A percentile compares a stretch with the other conserved stretches of the same genome.
Conservation (phyloP, 2,888 invertebrate genomes). For the Thymelicus sylvestris region DNA sequence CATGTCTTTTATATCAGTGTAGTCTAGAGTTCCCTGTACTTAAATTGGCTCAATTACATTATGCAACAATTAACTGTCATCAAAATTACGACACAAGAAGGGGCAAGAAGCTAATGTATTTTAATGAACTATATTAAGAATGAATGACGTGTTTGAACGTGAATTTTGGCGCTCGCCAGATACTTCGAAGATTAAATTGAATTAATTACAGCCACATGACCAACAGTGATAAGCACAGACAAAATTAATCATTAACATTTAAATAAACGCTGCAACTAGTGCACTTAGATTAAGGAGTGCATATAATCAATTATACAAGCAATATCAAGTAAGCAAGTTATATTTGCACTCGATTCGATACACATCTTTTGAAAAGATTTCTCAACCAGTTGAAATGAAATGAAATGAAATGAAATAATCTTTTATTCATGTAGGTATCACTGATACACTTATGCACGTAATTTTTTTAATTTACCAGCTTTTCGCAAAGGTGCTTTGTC, state of each 20-base stretch:
- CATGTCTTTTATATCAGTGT: not conserved
- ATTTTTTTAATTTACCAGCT: no score
- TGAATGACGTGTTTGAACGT: constrained; percentile 16
- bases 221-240: not conserved
- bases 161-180: constrained; percentile 5
- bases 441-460: no score
- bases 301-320: no score
- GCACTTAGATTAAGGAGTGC: no score
- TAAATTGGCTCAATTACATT: constrained; percentile 45
- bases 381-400: no score
- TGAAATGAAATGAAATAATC: no score
- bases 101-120: constrained; percentile 19
- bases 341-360: no score
- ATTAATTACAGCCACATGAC: not conserved
- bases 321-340: no score
- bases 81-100: constrained; percentile 23
- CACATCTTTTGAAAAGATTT: no score
- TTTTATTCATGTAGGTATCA: no score
- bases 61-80: constrained; percentile 28
- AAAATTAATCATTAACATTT: not conserved
- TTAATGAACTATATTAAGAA: constrained; percentile 30
- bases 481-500: no score
- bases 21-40: constrained; percentile 33
- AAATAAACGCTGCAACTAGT: not conserved
- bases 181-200: not conserved